A percentile compares a stretch with the other conserved stretches of the same genome.
Evolutionary conservation across 2,113 vertebrate genomes (phyloP).

Genomic region (Macquaria australasica): DNA sequence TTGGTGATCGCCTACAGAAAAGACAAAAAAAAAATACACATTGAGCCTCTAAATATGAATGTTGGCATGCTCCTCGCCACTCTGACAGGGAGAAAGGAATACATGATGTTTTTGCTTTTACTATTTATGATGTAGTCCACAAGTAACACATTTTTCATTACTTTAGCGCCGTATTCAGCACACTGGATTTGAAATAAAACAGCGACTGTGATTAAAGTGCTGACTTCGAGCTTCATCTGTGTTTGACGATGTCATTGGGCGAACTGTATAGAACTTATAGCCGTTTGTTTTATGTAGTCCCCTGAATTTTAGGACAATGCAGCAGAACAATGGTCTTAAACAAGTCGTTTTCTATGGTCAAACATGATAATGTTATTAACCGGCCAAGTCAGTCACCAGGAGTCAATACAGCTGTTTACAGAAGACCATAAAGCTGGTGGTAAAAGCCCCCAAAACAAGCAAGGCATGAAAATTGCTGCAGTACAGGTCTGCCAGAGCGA

Average conservation of each 20-base stretch:
- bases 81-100: not conserved
- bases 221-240: slow-evolving; percentile 9
- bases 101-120: not conserved
- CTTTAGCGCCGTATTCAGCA: not conserved
- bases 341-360: not conserved
- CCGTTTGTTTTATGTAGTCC: not conserved
- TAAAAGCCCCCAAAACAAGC: not conserved
- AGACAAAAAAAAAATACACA: slow-evolving; percentile 18
- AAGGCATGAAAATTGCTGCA: not conserved
- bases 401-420: not conserved
- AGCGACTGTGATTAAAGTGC: not conserved
- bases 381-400: not conserved
- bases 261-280: not conserved
- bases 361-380: not conserved
- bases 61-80: not conserved
- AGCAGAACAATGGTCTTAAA: not conserved
- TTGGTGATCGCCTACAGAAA: slow-evolving; percentile 30
- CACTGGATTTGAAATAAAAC: slow-evolving; percentile 1
- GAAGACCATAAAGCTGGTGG: not conserved
- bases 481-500: not conserved
- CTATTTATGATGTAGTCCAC: not conserved
- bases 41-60: not conserved
- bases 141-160: not conserved
- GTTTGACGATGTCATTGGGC: not conserved
- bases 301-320: not conserved